Evolutionary conservation across 2,113 vertebrate genomes (phyloP), one percentile per base, ranked within the genome.

Genomic region (Ammospiza caudacuta): DNA sequence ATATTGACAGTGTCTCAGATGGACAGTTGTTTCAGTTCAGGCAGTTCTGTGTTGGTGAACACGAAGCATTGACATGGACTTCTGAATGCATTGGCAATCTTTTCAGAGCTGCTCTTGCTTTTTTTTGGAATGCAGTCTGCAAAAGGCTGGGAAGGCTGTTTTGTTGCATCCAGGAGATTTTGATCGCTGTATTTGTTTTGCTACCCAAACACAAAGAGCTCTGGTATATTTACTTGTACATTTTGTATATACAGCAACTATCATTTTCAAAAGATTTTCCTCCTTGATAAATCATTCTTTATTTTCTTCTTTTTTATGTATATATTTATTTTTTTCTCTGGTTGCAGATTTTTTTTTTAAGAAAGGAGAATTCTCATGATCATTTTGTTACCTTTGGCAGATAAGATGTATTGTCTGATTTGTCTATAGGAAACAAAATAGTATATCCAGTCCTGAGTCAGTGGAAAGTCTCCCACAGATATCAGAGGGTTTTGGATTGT

Each of bases 391-490:
- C 51, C 31, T 77, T 90, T 94, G 85, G 49, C 79, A 72, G 61
- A 86, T 81, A 46, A 85, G 54, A 59, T 74, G 29, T 37, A 83
- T 83, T 94, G 79, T 92, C 58, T 78, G 24, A 43, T 28, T 80
- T 77, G 18, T 57, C 85, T 78, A 8, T 83, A 92, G 67, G 68
- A 93, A 82, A 70, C 49, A 57, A 86, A 92, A 70, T 35, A 76
- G 22, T 69, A 43, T 89, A 59, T 67, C 22, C 46, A 88, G 57
- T 61, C 44, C 54, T 78, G 68, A 91, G 67, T 55, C 58, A 44
- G 44, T 90, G 58, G 64, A 93, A 94, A 87, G 73, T 77, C 67
- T 96, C 85, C 43, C 63, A 84, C 89, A 82, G 83, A 25, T 77
- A 83, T 35, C 24, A 24, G 44, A 75, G 76, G 28, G 20, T 46